These are phyloP conservation scores for Ptychadena robeensis DNA, from an alignment of 2,797 vertebrate genomes.

Conservation along the genomic window DNA sequence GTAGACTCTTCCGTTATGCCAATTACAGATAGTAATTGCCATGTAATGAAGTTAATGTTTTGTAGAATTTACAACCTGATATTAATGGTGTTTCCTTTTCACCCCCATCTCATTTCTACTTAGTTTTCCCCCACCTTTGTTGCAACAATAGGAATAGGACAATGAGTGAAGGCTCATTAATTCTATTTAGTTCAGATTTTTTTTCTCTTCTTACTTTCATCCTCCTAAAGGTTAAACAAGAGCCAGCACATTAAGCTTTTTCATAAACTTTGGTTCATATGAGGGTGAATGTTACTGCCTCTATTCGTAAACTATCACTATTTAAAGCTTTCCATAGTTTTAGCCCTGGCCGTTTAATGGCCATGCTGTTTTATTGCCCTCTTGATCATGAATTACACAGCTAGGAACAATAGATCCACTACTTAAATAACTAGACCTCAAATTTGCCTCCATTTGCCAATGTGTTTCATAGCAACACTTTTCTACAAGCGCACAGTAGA, in stretches of 20 bases:
- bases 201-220: conserved; percentile 58
- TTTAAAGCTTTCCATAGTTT: conserved; percentile 69
- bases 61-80: conserved; percentile 83
- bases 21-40: conserved; percentile 78
- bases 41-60: conserved; percentile 88
- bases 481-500: conserved; percentile 63
- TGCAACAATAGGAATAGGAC: conserved; percentile 82
- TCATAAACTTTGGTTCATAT: conserved; percentile 78
- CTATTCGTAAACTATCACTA: conserved; percentile 64
- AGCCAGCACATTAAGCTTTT: conserved; percentile 71
- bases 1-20: conserved; percentile 74
- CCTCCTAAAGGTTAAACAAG: conserved; percentile 76
- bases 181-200: conserved; percentile 77
- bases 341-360: conserved; percentile 67
- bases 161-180: conserved; percentile 84
- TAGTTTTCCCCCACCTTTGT: conserved; percentile 73
- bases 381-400: conserved; percentile 78
- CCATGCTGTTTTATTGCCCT: conserved; percentile 74
- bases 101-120: conserved; percentile 69
- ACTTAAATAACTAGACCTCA: conserved; percentile 71
- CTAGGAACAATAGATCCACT: conserved; percentile 73
- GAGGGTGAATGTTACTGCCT: conserved; percentile 77
- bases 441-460: conserved; percentile 76
- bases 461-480: conserved; percentile 75
- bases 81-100: conserved; percentile 75